Conservation (phyloP, 2,113 vertebrate genomes). For the Epinephelus moara region DNA sequence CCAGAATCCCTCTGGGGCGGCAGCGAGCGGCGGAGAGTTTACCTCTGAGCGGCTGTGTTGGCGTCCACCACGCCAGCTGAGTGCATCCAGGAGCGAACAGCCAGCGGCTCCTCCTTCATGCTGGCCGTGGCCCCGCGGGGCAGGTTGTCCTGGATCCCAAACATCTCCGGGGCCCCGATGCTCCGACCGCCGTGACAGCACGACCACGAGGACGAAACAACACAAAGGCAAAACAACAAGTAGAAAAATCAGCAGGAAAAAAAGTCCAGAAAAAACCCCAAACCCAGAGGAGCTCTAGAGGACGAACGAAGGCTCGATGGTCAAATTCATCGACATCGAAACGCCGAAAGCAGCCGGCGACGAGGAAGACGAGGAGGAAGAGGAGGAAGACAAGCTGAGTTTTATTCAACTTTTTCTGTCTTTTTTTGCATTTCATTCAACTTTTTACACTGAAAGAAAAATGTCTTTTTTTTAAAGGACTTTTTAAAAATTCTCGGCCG, state of each 20-base stretch:
- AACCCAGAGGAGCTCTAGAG: too few species aligned
- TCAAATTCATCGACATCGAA: too few species aligned
- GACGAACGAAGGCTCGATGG: too few species aligned
- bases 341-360: too few species aligned
- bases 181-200: neutral
- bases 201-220: neutral
- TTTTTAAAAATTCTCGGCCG: conserved; percentile 10
- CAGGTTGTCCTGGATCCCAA: conserved; percentile 72
- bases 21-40: conserved; percentile 24
- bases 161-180: conserved; percentile 59
- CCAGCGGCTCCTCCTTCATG: conserved; percentile 79
- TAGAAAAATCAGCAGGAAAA: too few species aligned
- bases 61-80: conserved; percentile 73
- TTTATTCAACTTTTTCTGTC: conserved; percentile 44
- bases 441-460: conserved; percentile 1
- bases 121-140: conserved; percentile 68
- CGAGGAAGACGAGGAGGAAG: neutral
- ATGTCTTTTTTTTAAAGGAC: neutral
- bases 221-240: too few species aligned
- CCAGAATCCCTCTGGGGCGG: conserved; percentile 59
- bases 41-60: conserved; percentile 79
- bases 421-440: conserved; percentile 27
- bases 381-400: neutral
- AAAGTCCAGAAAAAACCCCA: too few species aligned
- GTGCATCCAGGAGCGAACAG: conserved; percentile 78